phyloP scores from a whole-genome alignment of 2,888 invertebrate genomes.

The Ormyrus pomaceus region DNA sequence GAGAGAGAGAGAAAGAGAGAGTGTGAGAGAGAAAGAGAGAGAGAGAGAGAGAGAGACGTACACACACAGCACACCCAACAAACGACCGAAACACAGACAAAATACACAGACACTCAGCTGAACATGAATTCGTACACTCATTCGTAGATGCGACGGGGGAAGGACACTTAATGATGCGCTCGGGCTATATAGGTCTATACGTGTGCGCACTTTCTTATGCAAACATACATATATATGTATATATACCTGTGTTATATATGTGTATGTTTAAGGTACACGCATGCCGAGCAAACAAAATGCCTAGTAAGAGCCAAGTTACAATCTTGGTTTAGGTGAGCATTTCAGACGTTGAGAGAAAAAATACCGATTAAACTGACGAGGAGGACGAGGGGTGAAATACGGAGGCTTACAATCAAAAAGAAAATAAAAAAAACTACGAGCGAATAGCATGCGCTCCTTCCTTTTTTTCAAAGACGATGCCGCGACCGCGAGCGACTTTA shows the following conservation, averaged over 20 bases:
- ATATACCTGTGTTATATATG: constrained; percentile 42
- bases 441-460: constrained; percentile 48
- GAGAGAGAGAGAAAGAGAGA: neutral
- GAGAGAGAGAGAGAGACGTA: constrained; percentile 1
- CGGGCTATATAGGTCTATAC: neutral
- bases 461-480: constrained; percentile 46
- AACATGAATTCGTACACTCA: no score
- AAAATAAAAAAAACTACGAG: constrained; percentile 37
- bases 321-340: constrained; percentile 10
- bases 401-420: constrained; percentile 58
- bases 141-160: no score
- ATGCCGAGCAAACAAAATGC: constrained; percentile 19
- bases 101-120: neutral
- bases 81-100: neutral
- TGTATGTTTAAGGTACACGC: constrained; percentile 19
- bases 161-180: no score
- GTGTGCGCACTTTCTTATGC: constrained; percentile 27
- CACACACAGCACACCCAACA: neutral
- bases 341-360: constrained; percentile 1
- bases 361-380: neutral
- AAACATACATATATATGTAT: constrained; percentile 40
- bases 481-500: constrained; percentile 22
- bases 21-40: neutral
- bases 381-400: constrained; percentile 4
- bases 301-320: constrained; percentile 24